Evolutionary conservation across 2,888 invertebrate genomes (phyloP).

Genomic region (Ormia ochracea): DNA sequence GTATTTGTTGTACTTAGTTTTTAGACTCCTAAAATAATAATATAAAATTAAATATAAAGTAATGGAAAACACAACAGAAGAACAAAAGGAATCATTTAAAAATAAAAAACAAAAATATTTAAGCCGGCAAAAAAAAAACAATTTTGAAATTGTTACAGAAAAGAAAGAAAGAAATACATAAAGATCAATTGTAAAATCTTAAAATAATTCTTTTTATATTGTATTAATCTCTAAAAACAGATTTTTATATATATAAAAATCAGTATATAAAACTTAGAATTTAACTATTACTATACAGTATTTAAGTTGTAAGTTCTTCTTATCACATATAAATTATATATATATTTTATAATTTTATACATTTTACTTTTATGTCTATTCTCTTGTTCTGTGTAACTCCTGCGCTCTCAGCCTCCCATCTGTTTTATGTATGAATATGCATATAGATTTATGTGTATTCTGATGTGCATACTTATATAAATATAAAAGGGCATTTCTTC

Average conservation of each 20-base stretch:
- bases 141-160: conserved; percentile 13
- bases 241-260: conserved; percentile 47
- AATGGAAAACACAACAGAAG: neutral
- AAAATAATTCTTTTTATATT: conserved; percentile 19
- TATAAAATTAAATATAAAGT: neutral
- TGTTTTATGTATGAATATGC: neutral
- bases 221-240: conserved; percentile 43
- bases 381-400: neutral
- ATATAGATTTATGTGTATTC: neutral
- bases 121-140: neutral
- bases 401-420: neutral
- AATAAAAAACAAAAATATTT: conserved; percentile 1
- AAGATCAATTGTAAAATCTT: conserved; percentile 40
- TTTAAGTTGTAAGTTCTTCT: conserved; percentile 53
- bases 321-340: conserved; percentile 43
- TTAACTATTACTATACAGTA: conserved; percentile 56
- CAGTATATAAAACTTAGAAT: conserved; percentile 51
- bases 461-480: too few species aligned
- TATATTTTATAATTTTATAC: conserved; percentile 3
- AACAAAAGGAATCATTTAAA: conserved; percentile 4
- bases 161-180: neutral
- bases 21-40: conserved; percentile 37
- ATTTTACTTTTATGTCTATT: conserved; percentile 13
- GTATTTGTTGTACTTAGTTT: conserved; percentile 63
- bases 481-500: too few species aligned